These are phyloP conservation scores for Carcharodon carcharias DNA, from an alignment of 2,797 vertebrate species.

Conservation along the genomic window DNA sequence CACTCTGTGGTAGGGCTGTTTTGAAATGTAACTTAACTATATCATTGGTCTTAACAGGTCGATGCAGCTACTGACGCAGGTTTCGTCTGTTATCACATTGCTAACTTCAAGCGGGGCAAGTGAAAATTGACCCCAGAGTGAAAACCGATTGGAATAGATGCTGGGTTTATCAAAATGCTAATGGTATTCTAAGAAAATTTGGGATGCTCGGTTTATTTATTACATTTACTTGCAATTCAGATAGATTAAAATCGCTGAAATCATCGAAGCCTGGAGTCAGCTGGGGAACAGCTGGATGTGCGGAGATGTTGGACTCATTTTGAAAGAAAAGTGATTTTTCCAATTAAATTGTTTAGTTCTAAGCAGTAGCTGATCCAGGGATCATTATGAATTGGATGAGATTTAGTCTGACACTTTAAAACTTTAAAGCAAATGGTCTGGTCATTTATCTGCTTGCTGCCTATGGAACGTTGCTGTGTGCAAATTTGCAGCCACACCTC, in stretches of 20 bases:
- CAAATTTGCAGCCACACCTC: background rate
- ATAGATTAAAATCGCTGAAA: too few species aligned
- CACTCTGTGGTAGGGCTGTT: background rate
- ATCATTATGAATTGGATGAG: background rate
- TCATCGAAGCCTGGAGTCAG: too few species aligned
- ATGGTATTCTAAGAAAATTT: too few species aligned
- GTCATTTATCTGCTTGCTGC: background rate
- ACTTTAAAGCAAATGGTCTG: background rate
- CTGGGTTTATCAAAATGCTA: too few species aligned
- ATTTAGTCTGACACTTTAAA: background rate
- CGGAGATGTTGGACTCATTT: too few species aligned
- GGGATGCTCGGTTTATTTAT: too few species aligned
- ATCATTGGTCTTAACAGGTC: background rate
- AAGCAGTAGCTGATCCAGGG: background rate
- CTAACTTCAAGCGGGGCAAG: too few species aligned
- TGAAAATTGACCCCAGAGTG: too few species aligned
- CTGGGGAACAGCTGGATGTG: too few species aligned
- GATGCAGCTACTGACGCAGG: background rate
- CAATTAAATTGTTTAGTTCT: background rate
- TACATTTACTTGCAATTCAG: too few species aligned
- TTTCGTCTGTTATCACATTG: background rate
- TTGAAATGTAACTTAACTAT: background rate
- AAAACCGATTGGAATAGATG: too few species aligned
- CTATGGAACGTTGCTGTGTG: background rate
- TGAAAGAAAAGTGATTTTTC: background rate